phyloP scores from a whole-genome alignment of 2,797 vertebrate genomes.

The Lacerta bilineata region DNA sequence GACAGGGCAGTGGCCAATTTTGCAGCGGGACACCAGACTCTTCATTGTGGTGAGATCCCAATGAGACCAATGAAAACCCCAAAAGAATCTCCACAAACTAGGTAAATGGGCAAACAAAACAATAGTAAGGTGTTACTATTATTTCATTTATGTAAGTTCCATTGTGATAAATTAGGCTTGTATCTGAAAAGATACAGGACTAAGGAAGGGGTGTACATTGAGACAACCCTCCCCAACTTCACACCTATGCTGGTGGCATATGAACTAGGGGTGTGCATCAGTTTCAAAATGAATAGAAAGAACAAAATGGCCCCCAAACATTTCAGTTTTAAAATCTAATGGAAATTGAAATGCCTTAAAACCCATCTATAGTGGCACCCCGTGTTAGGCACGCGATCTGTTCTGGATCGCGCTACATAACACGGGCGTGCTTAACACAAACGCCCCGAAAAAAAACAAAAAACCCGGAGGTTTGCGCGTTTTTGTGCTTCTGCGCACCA shows the following conservation, averaged over 20 bases:
- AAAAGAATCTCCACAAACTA: background rate
- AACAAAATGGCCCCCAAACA: background rate
- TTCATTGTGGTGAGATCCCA: background rate
- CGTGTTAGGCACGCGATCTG: too few relatives aligned
- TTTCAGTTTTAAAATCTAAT: background rate
- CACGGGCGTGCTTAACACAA: too few relatives aligned
- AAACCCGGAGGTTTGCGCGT: too few relatives aligned
- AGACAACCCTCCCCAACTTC: background rate
- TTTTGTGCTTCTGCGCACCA: too few relatives aligned
- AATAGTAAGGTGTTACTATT: background rate
- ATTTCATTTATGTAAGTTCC: background rate
- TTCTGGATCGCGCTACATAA: too few relatives aligned
- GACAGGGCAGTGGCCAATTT: background rate
- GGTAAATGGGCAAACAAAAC: background rate
- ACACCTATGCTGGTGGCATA: background rate
- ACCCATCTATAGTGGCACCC: too few relatives aligned
- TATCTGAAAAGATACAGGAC: background rate
- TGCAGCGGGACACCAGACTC: background rate
- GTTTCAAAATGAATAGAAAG: background rate
- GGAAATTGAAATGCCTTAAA: background rate
- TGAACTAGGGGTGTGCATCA: background rate
- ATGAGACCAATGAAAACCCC: background rate
- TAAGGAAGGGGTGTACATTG: background rate
- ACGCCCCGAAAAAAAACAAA: too few relatives aligned
- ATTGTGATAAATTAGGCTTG: background rate